Evolutionary conservation across 2,888 invertebrate genomes (phyloP).

Genomic region (Pandemis heparana): DNA sequence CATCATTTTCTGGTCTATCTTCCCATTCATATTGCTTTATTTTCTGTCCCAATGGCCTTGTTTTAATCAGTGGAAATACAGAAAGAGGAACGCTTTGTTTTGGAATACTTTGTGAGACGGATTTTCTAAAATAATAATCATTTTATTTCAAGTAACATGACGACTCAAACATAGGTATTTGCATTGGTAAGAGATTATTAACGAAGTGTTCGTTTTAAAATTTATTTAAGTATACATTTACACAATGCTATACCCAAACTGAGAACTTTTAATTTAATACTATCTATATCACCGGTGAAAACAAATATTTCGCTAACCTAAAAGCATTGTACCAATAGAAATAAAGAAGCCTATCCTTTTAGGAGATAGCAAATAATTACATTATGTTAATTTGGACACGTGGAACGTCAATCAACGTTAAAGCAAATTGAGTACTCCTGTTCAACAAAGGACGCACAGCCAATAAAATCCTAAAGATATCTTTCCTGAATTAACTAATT

Average conservation of each 20-base stretch:
- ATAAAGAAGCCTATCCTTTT: background rate
- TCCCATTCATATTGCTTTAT: constrained; percentile 4
- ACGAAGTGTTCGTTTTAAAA: too few species aligned
- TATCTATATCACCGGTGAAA: background rate
- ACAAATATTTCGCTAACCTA: background rate
- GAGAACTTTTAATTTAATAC: background rate
- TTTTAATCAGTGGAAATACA: constrained; percentile 10
- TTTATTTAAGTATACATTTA: background rate
- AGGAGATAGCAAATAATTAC: constrained; percentile 13
- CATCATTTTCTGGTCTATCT: constrained; percentile 26
- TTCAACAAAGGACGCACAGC: constrained; percentile 22
- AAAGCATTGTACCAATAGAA: background rate
- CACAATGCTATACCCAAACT: background rate
- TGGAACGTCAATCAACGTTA: constrained; percentile 30
- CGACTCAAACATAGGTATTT: too few species aligned
- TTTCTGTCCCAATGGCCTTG: background rate
- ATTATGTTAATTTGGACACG: constrained; percentile 28
- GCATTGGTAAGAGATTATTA: too few species aligned
- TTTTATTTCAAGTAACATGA: background rate
- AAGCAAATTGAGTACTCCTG: constrained; percentile 16
- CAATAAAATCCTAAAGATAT: constrained; percentile 24
- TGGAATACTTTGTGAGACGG: background rate
- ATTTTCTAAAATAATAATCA: background rate
- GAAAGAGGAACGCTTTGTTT: background rate
- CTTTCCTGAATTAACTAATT: constrained; percentile 7